Evolutionary conservation across 2,113 vertebrate species (phyloP), one percentile per base, ranked within the genome.

Genomic region (Equus przewalskii): DNA sequence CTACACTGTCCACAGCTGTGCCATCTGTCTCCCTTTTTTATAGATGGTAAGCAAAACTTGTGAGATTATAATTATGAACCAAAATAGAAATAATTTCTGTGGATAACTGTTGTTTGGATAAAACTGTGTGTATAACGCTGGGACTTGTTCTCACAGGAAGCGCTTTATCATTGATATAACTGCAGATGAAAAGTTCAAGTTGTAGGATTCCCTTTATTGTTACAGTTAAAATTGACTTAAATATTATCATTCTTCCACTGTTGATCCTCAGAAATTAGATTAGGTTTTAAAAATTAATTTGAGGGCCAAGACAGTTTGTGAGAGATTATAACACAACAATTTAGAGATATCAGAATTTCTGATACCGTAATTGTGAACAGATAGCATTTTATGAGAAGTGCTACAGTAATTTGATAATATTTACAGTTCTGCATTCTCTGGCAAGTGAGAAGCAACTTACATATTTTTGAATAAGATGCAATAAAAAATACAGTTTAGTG

Each of bases 41-140:
- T 46, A 11, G 28, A 14, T 65, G 78, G 6, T 64, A 94, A 78
- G 70, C 13, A 93, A 95, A 94, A 86, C 44, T 82, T 73, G 41
- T 19, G 91, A 64, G 33, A 28, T 78, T 90, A 65, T 81, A 84
- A 15, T 51, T 78, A 72, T 41, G 21, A 89, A 54, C 33, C 56
- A 94, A 79, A 96, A 36, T 91, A 96, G 80, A 91, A 93, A 64
- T 94, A 65, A 76, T 95, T 88, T 91, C 62, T 90, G 14, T 73
- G 12, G 49, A 41, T 92, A 82, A 54, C 58, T 91, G 88, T 89
- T 94, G 28, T 96, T 93, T 75, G n/a, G 46, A 54, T 89, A 83
- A 83, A 89, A 64, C 49, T 80, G 10, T 67, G 18, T 90, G 19
- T 95, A 11, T 96, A 79, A 79, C 89, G 3, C n/a, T 95, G 24